Evolutionary conservation across 1,140 invertebrate genomes (phyloP).

Genomic region (Listronotus oregonensis): DNA sequence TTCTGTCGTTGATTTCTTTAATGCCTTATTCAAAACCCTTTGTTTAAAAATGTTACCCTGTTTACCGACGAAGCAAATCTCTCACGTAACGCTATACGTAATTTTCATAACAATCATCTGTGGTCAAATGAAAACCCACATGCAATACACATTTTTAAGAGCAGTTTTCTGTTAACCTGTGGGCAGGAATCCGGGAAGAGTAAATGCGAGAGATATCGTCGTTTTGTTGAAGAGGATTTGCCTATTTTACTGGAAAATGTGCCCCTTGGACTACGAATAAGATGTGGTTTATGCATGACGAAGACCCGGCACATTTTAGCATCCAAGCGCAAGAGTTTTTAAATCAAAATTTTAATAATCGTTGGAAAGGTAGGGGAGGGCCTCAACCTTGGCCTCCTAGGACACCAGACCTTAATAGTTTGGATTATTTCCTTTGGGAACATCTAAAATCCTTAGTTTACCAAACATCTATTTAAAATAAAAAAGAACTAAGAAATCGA

Average conservation of each 20-base stretch:
- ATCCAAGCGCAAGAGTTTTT: conserved; percentile 4
- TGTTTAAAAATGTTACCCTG: conserved; percentile 9
- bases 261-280: conserved; percentile 2
- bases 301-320: conserved; percentile 19
- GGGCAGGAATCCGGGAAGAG: conserved; percentile 21
- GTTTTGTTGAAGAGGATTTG: conserved; percentile 27
- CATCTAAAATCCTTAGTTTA: too few species aligned
- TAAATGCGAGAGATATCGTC: conserved; percentile 18
- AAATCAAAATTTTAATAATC: conserved; percentile 3
- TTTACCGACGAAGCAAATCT: conserved; percentile 32
- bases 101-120: conserved; percentile 27
- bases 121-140: conserved; percentile 27
- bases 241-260: conserved; percentile 18
- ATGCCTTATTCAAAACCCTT: neutral
- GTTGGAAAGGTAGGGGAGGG: conserved; percentile 3
- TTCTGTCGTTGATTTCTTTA: conserved; percentile 25
- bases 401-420: conserved; percentile 4
- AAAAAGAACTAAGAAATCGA: too few species aligned
- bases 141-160: conserved; percentile 25
- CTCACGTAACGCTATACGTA: conserved; percentile 9
- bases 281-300: conserved; percentile 24
- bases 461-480: too few species aligned
- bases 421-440: conserved; percentile 1
- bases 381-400: conserved; percentile 1
- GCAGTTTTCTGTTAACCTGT: conserved; percentile 25